Conservation (phyloP, 1,140 invertebrate species). For the Drosophila athabasca region DNA sequence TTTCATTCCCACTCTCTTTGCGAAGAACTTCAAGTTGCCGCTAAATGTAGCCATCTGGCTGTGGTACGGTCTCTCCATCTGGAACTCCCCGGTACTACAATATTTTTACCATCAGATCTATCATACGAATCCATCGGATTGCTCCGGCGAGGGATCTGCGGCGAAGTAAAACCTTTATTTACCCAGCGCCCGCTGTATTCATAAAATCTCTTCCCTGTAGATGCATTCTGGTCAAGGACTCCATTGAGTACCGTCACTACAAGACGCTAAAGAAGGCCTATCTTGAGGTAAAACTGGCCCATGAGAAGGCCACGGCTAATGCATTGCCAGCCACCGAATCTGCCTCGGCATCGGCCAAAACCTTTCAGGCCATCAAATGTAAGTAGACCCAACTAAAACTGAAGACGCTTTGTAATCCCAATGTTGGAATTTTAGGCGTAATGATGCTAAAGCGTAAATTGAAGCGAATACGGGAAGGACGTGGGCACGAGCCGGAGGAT, state of each 20-base stretch:
- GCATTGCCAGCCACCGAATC: constrained; percentile 57
- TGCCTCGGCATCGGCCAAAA: constrained; percentile 77
- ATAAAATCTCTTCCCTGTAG: constrained; percentile 20
- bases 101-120: constrained; percentile 83
- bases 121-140: constrained; percentile 74
- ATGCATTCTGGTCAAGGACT: constrained; percentile 78
- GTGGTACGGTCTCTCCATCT: constrained; percentile 81
- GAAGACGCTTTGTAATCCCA: neutral
- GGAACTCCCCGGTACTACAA: constrained; percentile 81
- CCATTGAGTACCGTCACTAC: constrained; percentile 75
- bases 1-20: constrained; percentile 78
- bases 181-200: too few species aligned
- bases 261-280: constrained; percentile 78
- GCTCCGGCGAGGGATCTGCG: constrained; percentile 78
- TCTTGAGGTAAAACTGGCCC: constrained; percentile 76
- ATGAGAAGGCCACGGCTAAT: constrained; percentile 63
- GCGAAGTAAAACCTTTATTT: constrained; percentile 51
- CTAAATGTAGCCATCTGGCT: constrained; percentile 78
- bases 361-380: constrained; percentile 83
- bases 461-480: constrained; percentile 81
- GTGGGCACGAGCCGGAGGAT: constrained; percentile 72
- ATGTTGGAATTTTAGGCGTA: constrained; percentile 53
- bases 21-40: constrained; percentile 79
- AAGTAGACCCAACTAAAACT: constrained; percentile 8
- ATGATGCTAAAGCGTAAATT: constrained; percentile 82